Base-by-base conservation (phyloP, 2,113 vertebrate species). In the Callithrix jacchus region DNA sequence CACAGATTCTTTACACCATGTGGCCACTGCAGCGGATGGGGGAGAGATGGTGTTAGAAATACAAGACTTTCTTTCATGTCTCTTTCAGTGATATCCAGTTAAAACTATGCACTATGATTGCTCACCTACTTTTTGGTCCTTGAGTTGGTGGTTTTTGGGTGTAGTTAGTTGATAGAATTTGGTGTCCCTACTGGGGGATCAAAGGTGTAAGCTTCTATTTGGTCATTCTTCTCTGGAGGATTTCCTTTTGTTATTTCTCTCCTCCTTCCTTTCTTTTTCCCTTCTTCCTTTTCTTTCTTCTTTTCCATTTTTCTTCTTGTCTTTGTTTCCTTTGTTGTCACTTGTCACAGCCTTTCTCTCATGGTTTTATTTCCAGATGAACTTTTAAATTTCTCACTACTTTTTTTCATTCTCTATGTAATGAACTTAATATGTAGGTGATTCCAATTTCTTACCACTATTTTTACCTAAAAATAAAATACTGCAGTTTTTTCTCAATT, bases 361-460 rank as follows among this genome's bases (percentile, higher is more conserved):
- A 58, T 6, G n/a, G 7, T 20, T 82, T 70, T 91, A 56, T 12
- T 42, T 35, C 20, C 77, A 35, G 61, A 17, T 35, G 20, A 21
- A 9, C 64, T 81, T 91, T 71, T 79, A 87, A 68, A 79, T 70
- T 79, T 2, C 27, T 35, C 6, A 6, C 40, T 84, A 7, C 10
- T 64, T 70, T 87, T 70, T 70, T 95, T 97, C 6, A 61, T 13
- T 95, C 85, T 68, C 45, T 94, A 1, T 35, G n/a, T 21, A 73
- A 2, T 71, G 66, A 93, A 2, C 3, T 94, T 85, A 93, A 52
- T 35, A 92, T 12, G 49, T 14, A 27, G 11, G 7, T 70, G 7
- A n/a, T 87, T 80, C 30, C 37, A 87, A 61, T 91, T 40, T 82
- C 8, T 81, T 92, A 80, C 66, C 61, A 49, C 94, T 93, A 70